Base-by-base conservation (phyloP, 2,113 vertebrate species). In the Lonchura striata region DNA sequence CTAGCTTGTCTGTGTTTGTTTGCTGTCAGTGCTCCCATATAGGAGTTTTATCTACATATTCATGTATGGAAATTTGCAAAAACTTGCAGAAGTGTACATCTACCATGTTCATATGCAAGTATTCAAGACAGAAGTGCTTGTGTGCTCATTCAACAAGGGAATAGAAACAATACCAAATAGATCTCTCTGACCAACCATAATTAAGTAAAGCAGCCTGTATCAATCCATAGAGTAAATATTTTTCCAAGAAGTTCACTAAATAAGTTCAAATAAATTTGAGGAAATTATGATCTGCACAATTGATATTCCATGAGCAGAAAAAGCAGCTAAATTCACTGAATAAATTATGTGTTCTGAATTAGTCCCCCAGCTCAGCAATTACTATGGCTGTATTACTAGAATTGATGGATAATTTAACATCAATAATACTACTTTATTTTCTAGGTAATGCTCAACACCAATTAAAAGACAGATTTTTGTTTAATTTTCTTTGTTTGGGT, bases 171-270 rank as follows among this genome's bases (percentile, higher is more conserved):
- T 96, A 96, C 77, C 88, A 94, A 90, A 94, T 64, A 84, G 86
- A 86, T 90, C 57, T 64, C 82, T 92, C 94, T 94, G 95, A 84
- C 95, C 86, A 95, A 78, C 83, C 68, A 72, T 94, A 96, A 95
- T 95, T 95, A 96, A 94, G 75, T 93, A 93, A 96, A 91, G 82
- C 56, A 80, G 83, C 59, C 82, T 95, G 88, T 96, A 96, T 96
- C 94, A 94, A 94, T 93, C 89, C 84, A 92, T 69, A 94, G 77
- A 95, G 89, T 90, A 94, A 96, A 96, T 90, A 96, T 97, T 95
- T 95, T 96, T 92, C 93, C 68, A 96, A 96, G 81, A 92, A 95
- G 82, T 86, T 93, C 85, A 83, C 76, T 81, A 60, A 88, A 70
- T 68, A 96, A 91, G 89, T 94, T 94, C 78, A 94, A 92, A 96